Percentiles rank a stretch among this genome's conserved stretches.
Evolutionary conservation across 2,113 vertebrate species (phyloP).

Genomic region (Vulpes lagopus): DNA sequence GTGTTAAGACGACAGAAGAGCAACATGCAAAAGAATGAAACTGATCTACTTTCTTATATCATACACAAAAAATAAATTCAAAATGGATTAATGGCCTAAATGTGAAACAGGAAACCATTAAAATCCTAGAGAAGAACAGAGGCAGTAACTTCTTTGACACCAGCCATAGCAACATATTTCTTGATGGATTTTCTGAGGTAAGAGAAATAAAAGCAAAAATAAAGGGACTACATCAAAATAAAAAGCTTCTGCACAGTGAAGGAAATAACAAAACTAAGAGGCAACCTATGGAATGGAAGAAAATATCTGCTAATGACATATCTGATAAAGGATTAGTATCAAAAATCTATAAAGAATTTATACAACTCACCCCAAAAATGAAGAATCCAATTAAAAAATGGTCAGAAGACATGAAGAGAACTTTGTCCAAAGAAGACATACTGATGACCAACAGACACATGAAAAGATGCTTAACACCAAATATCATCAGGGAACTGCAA

Average conservation of each 20-base stretch:
- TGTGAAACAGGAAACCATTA: not conserved
- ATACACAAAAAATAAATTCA: not conserved
- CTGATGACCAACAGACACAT: not conserved
- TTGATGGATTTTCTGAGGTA: not conserved
- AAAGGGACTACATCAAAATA: not conserved
- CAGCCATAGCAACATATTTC: not conserved
- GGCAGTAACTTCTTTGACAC: not conserved
- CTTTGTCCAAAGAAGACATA: not conserved
- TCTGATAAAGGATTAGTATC: not conserved
- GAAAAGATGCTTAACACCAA: not conserved
- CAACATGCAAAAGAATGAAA: not conserved
- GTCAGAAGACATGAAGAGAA: not conserved
- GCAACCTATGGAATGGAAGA: not conserved
- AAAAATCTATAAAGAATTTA: not conserved
- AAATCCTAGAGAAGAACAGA: not conserved
- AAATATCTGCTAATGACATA: not conserved
- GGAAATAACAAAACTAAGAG: not conserved
- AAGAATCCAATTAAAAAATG: not conserved
- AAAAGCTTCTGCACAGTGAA: not conserved
- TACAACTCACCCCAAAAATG: not conserved
- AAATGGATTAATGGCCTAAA: not conserved
- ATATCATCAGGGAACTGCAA: not conserved
- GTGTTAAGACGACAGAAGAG: not conserved
- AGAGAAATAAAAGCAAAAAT: not conserved
- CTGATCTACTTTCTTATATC: not conserved